Evolutionary conservation across 2,888 invertebrate genomes (phyloP).

Genomic region (Mythimna vitellina): DNA sequence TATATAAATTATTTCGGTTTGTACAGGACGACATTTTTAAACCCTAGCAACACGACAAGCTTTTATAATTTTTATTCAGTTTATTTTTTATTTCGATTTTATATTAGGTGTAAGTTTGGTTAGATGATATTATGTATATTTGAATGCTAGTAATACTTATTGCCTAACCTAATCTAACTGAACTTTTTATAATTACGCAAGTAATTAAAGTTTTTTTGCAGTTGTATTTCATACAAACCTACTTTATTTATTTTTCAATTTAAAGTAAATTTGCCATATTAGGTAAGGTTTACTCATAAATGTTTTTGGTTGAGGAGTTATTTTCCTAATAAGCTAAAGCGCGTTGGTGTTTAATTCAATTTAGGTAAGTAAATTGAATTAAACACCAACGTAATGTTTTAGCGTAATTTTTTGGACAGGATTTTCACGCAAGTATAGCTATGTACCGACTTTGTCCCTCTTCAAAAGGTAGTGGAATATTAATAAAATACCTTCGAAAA

Average conservation of each 20-base stretch:
- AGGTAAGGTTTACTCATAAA: neutral
- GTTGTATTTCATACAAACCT: no score
- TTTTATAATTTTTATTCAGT: no score
- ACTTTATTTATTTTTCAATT: neutral
- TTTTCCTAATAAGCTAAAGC: neutral
- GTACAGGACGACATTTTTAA: neutral
- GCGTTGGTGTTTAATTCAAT: slow-evolving; percentile 1
- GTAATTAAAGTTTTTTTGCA: no score
- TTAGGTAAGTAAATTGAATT: no score
- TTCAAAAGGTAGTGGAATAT: neutral
- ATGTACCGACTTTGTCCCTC: neutral
- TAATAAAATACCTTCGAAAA: slow-evolving; percentile 6
- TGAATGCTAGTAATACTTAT: no score
- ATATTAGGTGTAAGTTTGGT: no score
- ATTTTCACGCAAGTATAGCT: neutral
- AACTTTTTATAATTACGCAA: no score
- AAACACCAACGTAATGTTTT: no score
- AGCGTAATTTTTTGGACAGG: neutral
- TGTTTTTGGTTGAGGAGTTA: neutral
- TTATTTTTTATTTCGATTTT: no score
- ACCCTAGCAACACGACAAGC: no score
- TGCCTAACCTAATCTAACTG: no score
- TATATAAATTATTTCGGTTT: neutral
- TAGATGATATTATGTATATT: no score
- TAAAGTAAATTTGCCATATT: neutral